Base-by-base conservation (phyloP, 2,797 vertebrate genomes). In the Pempheris klunzingeri region DNA sequence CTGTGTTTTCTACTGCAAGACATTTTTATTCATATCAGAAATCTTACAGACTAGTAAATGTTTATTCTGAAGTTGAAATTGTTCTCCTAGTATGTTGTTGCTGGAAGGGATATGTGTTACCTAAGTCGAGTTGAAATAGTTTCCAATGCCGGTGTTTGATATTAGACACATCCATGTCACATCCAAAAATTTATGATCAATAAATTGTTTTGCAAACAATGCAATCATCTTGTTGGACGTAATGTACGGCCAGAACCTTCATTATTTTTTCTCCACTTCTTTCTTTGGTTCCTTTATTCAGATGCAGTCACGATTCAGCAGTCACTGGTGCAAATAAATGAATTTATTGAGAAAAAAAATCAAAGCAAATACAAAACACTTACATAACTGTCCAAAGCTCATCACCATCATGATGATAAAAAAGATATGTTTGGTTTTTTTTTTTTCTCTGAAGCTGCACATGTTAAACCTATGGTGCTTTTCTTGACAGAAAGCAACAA, bases 351-450 rank as follows among this genome's bases (percentile, higher is more conserved):
- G 78, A 77, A 84, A 90, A 86, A 77, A 78, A 85, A 88, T 80
- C 77, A 91, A 92, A 92, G 92, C 93, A 93, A 95, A 93, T 94
- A 94, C 93, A 94, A 95, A 94, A 93, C 92, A 94, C 83, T 78
- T 82, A 89, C 77, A 89, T 88, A 92, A 90, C 89, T 79, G 83
- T 90, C 82, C 84, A 87, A 92, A 91, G 87, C 89, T 90, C 87
- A 90, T 93, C 83, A 90, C 86, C 80, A 70, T 85, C 85, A 83
- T 87, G 78, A 90, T 86, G 88, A 88, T 82, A 84, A 87, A 90
- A 93, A 90, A 88, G 62, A 92, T 82, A 83, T 82, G 77, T 86
- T 82, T 14, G 24, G 30, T 85, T 78, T 81, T 60, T 55, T 57
- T 87, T 84, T 86, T 78, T 62, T 82, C 78, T 81, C 75, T 78